Evolutionary conservation across 2,113 vertebrate species (phyloP), one percentile per base, ranked within the genome.

Genomic region (Loxodonta africana): DNA sequence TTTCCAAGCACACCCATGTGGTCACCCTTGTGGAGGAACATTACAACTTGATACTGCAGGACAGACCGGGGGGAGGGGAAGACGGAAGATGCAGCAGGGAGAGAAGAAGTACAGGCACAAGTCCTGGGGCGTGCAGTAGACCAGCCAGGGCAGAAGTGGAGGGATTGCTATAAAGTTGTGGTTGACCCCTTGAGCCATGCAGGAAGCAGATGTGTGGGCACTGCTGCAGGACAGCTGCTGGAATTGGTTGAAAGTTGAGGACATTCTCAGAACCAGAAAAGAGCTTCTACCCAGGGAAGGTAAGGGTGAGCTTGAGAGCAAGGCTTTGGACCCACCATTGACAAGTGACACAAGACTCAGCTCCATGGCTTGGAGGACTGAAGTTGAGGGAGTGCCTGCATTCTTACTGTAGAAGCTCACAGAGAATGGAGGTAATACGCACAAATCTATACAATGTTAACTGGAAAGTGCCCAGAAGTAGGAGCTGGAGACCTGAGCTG

Each of bases 81-180:
- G 76, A 41, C 14, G 25, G 53, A 4, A 1, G 15, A 41, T 11
- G 1, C 0, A 37, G 20, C 28, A 11, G 18, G 76, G 44, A 37
- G 30, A 17, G 41, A 2, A 48, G 15, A 53, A 12, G 11, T 53
- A 10, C 6, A 17, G 77, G 6, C 2, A 25, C 0, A 0, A 10
- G 51, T 57, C 37, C 48, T 1, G 6, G 9, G 82, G 37, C 1
- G 9, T 20, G 21, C 10, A 25, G 10, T 12, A 46, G 44, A 28
- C 3, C 15, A 10, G 44, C 30, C 1, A 17, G 7, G 23, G 15
- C 21, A 21, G 57, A 41, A 15, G 6, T 65, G 26, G 41, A 63
- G 14, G n/a, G 63, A 10, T 2, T 46, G 10, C 63, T 14, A 1
- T 30, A 10, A 18, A 41, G 7, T 10, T 12, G 25, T 4, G 46